These are phyloP conservation scores for Pristionchus japonicus DNA, from an alignment of 2,888 invertebrate genomes.

Conservation along the genomic window DNA sequence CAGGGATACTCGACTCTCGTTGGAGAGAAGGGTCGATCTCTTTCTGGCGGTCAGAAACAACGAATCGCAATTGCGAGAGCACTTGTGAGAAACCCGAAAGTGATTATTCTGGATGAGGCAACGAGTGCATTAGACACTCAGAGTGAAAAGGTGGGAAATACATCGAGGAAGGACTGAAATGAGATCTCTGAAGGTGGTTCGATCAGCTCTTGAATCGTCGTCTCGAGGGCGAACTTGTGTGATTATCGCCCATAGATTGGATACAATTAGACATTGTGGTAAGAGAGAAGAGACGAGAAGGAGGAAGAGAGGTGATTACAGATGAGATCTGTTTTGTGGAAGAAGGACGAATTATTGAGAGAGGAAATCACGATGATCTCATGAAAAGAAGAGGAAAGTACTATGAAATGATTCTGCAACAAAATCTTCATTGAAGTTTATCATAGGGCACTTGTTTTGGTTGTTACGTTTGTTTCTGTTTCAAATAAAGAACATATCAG, in stretches of 20 bases:
- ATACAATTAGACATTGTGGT: conserved; percentile 12
- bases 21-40: conserved; percentile 27
- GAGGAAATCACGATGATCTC: background rate
- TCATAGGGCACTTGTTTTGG: background rate
- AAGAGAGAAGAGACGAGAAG: background rate
- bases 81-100: background rate
- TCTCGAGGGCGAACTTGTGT: background rate
- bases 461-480: background rate
- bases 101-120: conserved; percentile 16
- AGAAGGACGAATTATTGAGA: background rate
- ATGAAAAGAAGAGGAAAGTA: background rate
- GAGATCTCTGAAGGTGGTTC: background rate
- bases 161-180: background rate
- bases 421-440: background rate
- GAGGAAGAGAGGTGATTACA: background rate
- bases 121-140: conserved; percentile 25
- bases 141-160: background rate
- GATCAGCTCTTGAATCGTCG: background rate
- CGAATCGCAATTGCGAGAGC: conserved; percentile 33
- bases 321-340: conserved; percentile 26
- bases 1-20: background rate
- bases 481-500: no score
- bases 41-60: conserved; percentile 39
- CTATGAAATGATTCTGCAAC: background rate
- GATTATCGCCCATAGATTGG: conserved; percentile 18